phyloP scores from a whole-genome alignment of 2,888 invertebrate species.

The Chamaedrilus cognettii region DNA sequence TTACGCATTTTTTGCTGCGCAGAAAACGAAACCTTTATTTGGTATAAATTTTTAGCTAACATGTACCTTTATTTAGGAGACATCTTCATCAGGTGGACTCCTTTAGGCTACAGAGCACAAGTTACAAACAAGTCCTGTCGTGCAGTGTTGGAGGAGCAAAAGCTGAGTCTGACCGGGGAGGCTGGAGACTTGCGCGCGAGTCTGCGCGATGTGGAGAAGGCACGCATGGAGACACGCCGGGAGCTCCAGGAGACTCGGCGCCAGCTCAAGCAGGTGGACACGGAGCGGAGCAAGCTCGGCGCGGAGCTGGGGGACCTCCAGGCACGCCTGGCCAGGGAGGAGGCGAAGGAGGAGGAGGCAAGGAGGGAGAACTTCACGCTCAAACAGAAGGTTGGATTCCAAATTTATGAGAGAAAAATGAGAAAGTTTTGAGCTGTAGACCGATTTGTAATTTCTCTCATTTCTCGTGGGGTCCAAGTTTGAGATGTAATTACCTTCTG shows the following conservation, averaged over 20 bases:
- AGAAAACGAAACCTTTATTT: neutral
- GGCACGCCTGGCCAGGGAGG: constrained; percentile 55
- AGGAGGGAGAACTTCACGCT: constrained; percentile 57
- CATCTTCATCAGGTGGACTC: too few species aligned
- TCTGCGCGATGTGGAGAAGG: constrained; percentile 74
- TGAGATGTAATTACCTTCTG: too few species aligned
- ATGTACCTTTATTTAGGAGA: neutral
- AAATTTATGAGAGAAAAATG: neutral
- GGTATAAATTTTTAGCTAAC: neutral
- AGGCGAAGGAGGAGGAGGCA: constrained; percentile 60
- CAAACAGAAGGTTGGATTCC: constrained; percentile 59
- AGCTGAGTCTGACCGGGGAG: constrained; percentile 75
- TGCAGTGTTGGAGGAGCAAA: constrained; percentile 80
- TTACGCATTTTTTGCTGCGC: too few species aligned
- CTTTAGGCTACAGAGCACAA: too few species aligned
- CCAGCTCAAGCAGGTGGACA: constrained; percentile 57
- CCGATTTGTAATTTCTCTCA: too few species aligned
- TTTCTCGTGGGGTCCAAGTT: too few species aligned
- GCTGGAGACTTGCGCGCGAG: constrained; percentile 72
- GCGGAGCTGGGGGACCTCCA: constrained; percentile 59
- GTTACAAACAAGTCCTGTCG: too few species aligned
- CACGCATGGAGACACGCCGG: constrained; percentile 72
- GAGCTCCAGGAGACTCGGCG: constrained; percentile 66
- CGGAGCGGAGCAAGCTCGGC: constrained; percentile 57
- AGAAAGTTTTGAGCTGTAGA: too few species aligned